phyloP scores from a whole-genome alignment of 1,140 invertebrate species.

The Lysiphlebus fabarum region DNA sequence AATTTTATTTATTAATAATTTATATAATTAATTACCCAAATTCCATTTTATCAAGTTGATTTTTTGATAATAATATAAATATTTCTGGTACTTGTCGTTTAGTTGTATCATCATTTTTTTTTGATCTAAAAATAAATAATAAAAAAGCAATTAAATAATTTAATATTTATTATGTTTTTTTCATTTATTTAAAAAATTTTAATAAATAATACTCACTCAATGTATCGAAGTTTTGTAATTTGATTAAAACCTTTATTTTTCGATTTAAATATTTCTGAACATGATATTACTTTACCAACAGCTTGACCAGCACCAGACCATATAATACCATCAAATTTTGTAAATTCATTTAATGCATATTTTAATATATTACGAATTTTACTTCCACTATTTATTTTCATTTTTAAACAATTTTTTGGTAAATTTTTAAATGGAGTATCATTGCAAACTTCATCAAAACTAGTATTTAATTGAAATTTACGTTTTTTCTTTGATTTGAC shows the following conservation, averaged over 20 bases:
- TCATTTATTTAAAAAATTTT: too few species aligned
- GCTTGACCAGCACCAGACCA: constrained; percentile 74
- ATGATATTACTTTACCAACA: constrained; percentile 77
- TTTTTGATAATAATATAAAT: constrained; percentile 68
- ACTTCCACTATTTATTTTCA: constrained; percentile 77
- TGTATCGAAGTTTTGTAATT: constrained; percentile 70
- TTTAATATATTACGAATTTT: constrained; percentile 77
- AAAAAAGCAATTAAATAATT: background rate
- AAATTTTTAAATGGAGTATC: constrained; percentile 67
- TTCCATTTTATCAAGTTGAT: constrained; percentile 54
- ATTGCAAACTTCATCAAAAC: constrained; percentile 9
- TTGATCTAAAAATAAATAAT: constrained; percentile 24
- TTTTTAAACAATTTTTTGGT: constrained; percentile 71
- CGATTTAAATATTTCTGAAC: constrained; percentile 84
- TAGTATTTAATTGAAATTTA: constrained; percentile 9
- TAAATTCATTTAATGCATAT: constrained; percentile 71
- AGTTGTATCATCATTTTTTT: constrained; percentile 22
- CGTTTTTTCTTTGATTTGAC: constrained; percentile 64
- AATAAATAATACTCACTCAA: constrained; percentile 57
- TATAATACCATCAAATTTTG: constrained; percentile 63
- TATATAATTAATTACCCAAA: constrained; percentile 59
- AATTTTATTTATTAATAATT: too few species aligned
- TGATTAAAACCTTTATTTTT: constrained; percentile 68
- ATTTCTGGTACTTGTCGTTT: constrained; percentile 58
- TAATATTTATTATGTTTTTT: too few species aligned